phyloP scores from a whole-genome alignment of 2,797 vertebrate genomes.

The Pseudochirops cupreus region DNA sequence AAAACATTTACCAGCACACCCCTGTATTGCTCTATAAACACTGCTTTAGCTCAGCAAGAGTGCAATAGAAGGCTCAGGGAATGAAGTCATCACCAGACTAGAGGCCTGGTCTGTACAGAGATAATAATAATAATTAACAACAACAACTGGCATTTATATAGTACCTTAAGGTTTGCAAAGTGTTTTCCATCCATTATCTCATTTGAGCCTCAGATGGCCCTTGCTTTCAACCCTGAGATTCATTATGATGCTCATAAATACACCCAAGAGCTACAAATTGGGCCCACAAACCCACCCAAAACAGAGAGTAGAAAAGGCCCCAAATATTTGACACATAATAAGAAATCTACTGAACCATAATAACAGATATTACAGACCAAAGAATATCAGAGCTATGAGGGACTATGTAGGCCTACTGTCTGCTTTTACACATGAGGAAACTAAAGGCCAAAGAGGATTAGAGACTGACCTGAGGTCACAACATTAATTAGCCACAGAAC shows the following conservation, averaged over 20 bases:
- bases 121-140: not conserved
- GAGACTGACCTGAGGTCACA: not conserved
- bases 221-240: not conserved
- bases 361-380: not conserved
- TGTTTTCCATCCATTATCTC: not conserved
- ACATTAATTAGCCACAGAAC: not conserved
- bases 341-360: not conserved
- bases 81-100: not conserved
- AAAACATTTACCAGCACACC: not conserved
- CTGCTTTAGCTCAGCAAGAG: not conserved
- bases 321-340: not conserved
- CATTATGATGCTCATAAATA: not conserved
- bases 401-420: not conserved
- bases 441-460: not conserved
- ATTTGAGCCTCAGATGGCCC: not conserved
- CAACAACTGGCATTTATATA: not conserved
- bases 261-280: not conserved
- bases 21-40: not conserved
- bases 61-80: not conserved
- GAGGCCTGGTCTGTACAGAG: not conserved
- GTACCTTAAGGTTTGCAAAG: not conserved
- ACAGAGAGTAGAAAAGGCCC: not conserved
- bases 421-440: not conserved
- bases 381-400: not conserved
- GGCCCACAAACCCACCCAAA: not conserved